Conservation (phyloP, 2,888 invertebrate species). For the Heliconius ethilla region DNA sequence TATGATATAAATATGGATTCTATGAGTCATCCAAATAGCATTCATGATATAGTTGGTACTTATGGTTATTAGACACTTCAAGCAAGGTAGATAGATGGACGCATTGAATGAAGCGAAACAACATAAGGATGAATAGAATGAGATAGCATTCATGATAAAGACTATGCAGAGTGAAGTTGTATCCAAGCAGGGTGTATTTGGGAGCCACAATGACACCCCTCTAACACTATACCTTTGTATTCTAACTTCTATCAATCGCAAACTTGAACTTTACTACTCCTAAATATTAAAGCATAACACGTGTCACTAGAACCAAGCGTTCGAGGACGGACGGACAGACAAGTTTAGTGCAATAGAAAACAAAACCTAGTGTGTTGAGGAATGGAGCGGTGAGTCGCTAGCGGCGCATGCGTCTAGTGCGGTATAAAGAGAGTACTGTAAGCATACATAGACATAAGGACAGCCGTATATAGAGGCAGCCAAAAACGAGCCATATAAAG, state of each 20-base stretch:
- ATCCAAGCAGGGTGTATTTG: slow-evolving; percentile 43
- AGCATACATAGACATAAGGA: slow-evolving; percentile 81
- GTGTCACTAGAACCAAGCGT: slow-evolving; percentile 53
- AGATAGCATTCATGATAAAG: slow-evolving; percentile 42
- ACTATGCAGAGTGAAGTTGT: slow-evolving; percentile 51
- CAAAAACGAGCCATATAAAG: slow-evolving; percentile 81
- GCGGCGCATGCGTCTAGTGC: slow-evolving; percentile 73
- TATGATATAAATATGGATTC: slow-evolving; percentile 9
- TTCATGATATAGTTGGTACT: slow-evolving; percentile 24
- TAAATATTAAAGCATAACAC: slow-evolving; percentile 31
- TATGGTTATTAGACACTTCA: slow-evolving; percentile 27
- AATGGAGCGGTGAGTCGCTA: slow-evolving; percentile 53
- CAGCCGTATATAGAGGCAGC: slow-evolving; percentile 80
- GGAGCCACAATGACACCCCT: slow-evolving; percentile 16
- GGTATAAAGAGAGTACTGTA: slow-evolving; percentile 69
- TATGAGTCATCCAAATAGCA: slow-evolving; percentile 2
- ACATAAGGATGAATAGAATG: slow-evolving; percentile 41
- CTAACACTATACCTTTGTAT: slow-evolving; percentile 25
- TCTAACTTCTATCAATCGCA: slow-evolving; percentile 21
- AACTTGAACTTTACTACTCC: slow-evolving; percentile 10
- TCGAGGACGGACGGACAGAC: slow-evolving; percentile 73
- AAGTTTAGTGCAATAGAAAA: slow-evolving; percentile 55
- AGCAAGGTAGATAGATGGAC: slow-evolving; percentile 48
- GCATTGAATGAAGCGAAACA: slow-evolving; percentile 60
- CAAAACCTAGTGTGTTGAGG: slow-evolving; percentile 49